Evolutionary conservation across 2,797 vertebrate species (phyloP).

Genomic region (Esox masquinongy): DNA sequence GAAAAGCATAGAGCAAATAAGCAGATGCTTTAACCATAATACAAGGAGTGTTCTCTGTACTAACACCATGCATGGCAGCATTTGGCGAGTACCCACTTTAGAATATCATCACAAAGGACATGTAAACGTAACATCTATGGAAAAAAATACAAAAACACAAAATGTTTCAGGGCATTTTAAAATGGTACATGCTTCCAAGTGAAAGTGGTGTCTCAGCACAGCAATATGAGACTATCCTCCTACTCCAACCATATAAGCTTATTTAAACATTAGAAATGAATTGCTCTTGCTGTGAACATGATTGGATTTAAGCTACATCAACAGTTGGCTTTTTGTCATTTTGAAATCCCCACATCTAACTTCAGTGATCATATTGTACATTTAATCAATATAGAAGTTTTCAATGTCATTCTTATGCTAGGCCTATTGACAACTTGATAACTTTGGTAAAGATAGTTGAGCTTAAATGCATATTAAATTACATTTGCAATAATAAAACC

Average conservation of each 20-base stretch:
- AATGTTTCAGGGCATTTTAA: constrained; percentile 44
- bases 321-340: constrained; percentile 21
- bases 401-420: constrained; percentile 32
- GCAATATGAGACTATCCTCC: constrained; percentile 43
- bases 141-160: constrained; percentile 36
- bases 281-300: constrained; percentile 45
- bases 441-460: constrained; percentile 38
- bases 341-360: constrained; percentile 34
- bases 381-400: constrained; percentile 19
- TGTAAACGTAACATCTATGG: constrained; percentile 31
- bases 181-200: constrained; percentile 39
- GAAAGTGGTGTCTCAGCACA: constrained; percentile 51
- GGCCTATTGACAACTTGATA: constrained; percentile 37
- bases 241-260: constrained; percentile 29
- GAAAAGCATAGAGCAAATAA: constrained; percentile 35
- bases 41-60: constrained; percentile 22
- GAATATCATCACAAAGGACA: constrained; percentile 33
- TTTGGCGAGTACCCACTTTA: constrained; percentile 26
- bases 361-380: constrained; percentile 26
- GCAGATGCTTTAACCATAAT: constrained; percentile 24
- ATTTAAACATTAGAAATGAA: constrained; percentile 30
- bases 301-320: constrained; percentile 46
- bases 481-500: constrained; percentile 1
- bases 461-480: constrained; percentile 2
- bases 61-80: constrained; percentile 51